Evolutionary conservation across 2,113 vertebrate species (phyloP), one percentile per base, ranked within the genome.

Genomic region (Camarhynchus parvulus): DNA sequence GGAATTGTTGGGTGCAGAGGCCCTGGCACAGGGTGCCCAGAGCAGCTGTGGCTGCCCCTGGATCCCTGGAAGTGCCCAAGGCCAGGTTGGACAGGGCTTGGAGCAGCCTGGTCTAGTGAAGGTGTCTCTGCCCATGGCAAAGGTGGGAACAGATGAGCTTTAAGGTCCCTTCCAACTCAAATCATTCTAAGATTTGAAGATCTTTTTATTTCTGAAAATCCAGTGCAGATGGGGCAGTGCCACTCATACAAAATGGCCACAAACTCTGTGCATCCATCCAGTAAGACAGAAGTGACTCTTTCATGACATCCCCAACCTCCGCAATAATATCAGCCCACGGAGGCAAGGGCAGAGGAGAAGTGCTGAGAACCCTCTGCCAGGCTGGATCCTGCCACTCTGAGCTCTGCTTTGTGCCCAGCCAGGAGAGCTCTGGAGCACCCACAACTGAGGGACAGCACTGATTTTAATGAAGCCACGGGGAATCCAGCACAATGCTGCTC

Each of bases 81-180:
- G 10, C 15, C 21, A 28, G 30, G 24, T 0, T 44, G 31, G 59
- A 50, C 0, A 0, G 16, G 17, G 20, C 24, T 89, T 39, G 70
- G 69, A 89, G n/a, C 11, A 75, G 0, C 5, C 53, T 53, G n/a
- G n/a, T 21, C 2, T 0, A 4, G 22, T 37, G 25, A 1, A 70
- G 4, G 0, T 55, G 25, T 27, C 22, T 21, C 30, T 62, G 11
- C 3, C 15, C 12, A 31, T 15, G 15, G 15, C 22, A 49, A 49
- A 49, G 47, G 22, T 49, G 47, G 47, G 23, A 49, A 24, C 13
- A 49, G 47, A 49, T 49, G 47, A 24, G 23, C 3, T 81, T 42
- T 24, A 24, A 50, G 10, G 7, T 35, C 3, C 12, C 23, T 49
- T 49, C 23, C 47, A 47, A 47, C 12, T 23, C 47, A 47, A 23